Evolutionary conservation across 2,113 vertebrate species (phyloP).

Genomic region (Diphyllodes magnificus): DNA sequence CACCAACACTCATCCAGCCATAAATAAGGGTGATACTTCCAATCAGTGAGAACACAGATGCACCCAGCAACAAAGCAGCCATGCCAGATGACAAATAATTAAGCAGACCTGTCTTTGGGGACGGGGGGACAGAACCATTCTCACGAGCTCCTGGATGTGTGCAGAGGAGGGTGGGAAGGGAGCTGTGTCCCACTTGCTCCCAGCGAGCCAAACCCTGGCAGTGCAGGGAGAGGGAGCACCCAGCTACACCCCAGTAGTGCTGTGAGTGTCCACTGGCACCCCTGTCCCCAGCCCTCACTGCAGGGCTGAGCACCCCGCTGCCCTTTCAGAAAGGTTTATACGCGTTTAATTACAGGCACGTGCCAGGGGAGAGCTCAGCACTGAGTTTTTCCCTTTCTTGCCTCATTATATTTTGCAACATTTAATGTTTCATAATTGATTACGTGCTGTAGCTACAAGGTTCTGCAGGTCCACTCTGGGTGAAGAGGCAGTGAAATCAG

Average conservation of each 20-base stretch:
- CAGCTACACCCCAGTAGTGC: not conserved
- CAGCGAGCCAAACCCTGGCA: accelerated
- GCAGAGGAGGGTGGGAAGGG: not conserved
- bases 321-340: not conserved
- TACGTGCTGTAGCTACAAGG: not conserved
- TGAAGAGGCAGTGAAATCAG: not conserved
- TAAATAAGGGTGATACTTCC: not conserved
- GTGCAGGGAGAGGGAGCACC: not conserved
- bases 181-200: not conserved
- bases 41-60: not conserved
- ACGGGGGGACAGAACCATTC: not conserved
- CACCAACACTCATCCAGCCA: not conserved
- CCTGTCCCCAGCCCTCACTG: not conserved
- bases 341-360: not conserved
- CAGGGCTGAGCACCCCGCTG: not conserved
- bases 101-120: not conserved
- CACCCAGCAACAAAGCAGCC: not conserved
- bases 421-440: not conserved
- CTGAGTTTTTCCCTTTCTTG: not conserved
- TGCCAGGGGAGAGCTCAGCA: not conserved
- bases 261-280: accelerated
- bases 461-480: not conserved
- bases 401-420: not conserved
- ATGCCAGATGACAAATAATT: not conserved
- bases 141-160: accelerated